Evolutionary conservation across 2,888 invertebrate genomes (phyloP).

Genomic region (Ectemnius lituratus): DNA sequence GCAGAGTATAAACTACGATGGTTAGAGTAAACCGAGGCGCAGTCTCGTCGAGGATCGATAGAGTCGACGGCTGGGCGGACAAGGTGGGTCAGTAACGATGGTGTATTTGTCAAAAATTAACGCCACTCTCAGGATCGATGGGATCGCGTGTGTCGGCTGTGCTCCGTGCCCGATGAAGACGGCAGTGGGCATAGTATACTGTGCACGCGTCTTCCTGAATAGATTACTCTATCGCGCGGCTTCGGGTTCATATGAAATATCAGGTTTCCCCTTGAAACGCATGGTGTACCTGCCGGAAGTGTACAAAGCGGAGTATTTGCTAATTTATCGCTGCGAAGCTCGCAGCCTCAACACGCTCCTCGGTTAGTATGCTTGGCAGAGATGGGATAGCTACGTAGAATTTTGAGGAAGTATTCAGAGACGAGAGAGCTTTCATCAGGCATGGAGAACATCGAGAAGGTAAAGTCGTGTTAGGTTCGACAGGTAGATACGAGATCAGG

Average conservation of each 20-base stretch:
- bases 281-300: background rate
- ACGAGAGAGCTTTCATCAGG: no score
- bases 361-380: no score
- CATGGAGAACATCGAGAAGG: no score
- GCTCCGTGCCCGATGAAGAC: background rate
- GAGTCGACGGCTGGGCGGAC: constrained; percentile 13
- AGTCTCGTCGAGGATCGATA: constrained; percentile 19
- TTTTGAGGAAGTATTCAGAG: no score
- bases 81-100: constrained; percentile 20
- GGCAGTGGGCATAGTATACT: background rate
- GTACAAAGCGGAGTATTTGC: background rate
- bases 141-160: constrained; percentile 24
- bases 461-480: no score
- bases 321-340: background rate
- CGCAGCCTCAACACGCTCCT: no score
- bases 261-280: constrained; percentile 6
- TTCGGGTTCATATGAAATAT: constrained; percentile 5
- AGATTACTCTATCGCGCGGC: constrained; percentile 21
- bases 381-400: no score
- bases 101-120: constrained; percentile 46
- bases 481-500: no score
- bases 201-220: constrained; percentile 14
- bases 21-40: constrained; percentile 10
- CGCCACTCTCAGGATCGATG: constrained; percentile 33
- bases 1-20: background rate